Base-by-base conservation (phyloP, 2,113 vertebrate species). In the Ptyas mucosa region DNA sequence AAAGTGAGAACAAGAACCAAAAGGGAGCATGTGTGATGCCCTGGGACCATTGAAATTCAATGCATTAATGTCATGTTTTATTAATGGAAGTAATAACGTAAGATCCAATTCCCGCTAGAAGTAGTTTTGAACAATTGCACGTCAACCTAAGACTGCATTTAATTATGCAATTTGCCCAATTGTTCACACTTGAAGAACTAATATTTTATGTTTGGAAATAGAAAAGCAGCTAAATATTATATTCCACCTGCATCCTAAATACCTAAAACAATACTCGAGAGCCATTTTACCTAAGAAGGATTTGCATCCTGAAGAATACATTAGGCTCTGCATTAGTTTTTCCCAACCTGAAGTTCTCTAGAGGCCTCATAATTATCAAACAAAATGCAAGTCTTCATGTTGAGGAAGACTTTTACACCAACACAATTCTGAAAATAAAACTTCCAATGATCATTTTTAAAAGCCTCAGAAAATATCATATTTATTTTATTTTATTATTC, bases 401-500 rank as follows among this genome's bases (percentile, higher is more conserved):
- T 81, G 15, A 81, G 8, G 69, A 81, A 52, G 64, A 15, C 26
- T 15, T 93, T 8, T 49, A 87, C 0, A 5, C 58, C 34, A 61
- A 26, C 4, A 15, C 85, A 24, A 91, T 75, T 52, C 52, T 52
- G 20, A 8, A 52, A 20, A 87, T 90, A 26, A 90, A 92, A 64
- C 3, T 93, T 46, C n/a, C 15, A 87, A 92, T 20, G 23, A 10
- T 20, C n/a, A 52, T 92, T 94, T 94, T 23, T 20, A 43, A 39
- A 8, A 92, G 52, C 88, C 34, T 92, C 91, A 7, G 49, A 94
- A 93, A 29, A 8, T 93, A 46, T 55, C 23, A 94, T 94, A 54
- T 93, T 93, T 93, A 87, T 49, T 92, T 91, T 92, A 85, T 61
- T 69, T 94, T 94, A 93, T 90, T 93, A 89, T 91, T 88, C 89